Conservation (phyloP, 1,140 invertebrate genomes). For the Ganaspis sp. region DNA sequence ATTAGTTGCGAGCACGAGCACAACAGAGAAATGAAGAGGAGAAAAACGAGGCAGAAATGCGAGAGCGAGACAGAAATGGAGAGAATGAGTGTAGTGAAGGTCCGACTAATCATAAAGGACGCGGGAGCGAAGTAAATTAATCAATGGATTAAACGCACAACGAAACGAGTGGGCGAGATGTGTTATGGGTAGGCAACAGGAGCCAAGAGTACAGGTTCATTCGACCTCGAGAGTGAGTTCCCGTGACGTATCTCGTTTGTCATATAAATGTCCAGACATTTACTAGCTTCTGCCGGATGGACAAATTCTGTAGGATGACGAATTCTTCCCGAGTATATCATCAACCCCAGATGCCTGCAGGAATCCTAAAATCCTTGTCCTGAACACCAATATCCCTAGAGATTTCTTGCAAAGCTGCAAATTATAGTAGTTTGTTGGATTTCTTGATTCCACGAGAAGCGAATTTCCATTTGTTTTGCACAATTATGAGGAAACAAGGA, state of each 20-base stretch:
- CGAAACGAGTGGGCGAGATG: constrained; percentile 39
- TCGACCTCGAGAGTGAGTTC: constrained; percentile 49
- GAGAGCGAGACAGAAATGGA: constrained; percentile 31
- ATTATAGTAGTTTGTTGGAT: too few relatives aligned
- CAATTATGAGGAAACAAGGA: too few relatives aligned
- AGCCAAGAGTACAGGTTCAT: constrained; percentile 43
- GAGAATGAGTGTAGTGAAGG: constrained; percentile 51
- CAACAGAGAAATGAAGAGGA: constrained; percentile 50
- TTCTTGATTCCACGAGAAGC: too few relatives aligned
- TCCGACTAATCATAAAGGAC: constrained; percentile 73
- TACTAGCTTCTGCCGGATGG: constrained; percentile 58
- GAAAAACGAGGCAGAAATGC: constrained; percentile 40
- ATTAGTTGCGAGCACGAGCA: constrained; percentile 62
- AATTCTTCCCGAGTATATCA: constrained; percentile 40
- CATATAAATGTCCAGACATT: constrained; percentile 74
- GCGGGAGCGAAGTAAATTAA: constrained; percentile 74
- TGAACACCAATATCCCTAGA: neutral
- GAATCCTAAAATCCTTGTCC: neutral
- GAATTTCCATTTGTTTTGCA: too few relatives aligned
- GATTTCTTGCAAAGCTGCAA: neutral
- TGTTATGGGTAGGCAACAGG: constrained; percentile 37
- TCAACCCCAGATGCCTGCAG: constrained; percentile 4
- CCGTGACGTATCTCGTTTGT: constrained; percentile 75
- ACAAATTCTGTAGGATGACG: constrained; percentile 52
- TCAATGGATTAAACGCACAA: constrained; percentile 75